phyloP scores from a whole-genome alignment of 1,140 invertebrate species.

The Kradibia gibbosae region DNA sequence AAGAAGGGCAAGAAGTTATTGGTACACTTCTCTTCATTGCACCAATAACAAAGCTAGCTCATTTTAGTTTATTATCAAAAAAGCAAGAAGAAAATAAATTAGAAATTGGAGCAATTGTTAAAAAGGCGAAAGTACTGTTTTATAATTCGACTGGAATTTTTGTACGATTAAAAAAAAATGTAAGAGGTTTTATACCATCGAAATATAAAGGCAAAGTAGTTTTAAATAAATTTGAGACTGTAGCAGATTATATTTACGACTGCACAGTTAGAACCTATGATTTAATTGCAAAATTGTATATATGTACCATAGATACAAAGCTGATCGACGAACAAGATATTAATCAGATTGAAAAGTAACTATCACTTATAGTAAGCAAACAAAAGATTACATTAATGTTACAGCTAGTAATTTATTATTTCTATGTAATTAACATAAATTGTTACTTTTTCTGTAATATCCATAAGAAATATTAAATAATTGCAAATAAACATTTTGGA shows the following conservation, averaged over 20 bases:
- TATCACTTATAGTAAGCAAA: constrained; percentile 62
- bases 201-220: constrained; percentile 70
- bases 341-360: constrained; percentile 69
- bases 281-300: constrained; percentile 74
- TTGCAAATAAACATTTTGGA: constrained; percentile 61
- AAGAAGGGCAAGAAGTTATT: constrained; percentile 68
- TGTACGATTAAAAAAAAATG: constrained; percentile 71
- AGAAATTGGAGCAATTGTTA: constrained; percentile 71
- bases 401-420: constrained; percentile 52
- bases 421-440: background rate
- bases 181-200: constrained; percentile 75
- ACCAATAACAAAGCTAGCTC: constrained; percentile 79
- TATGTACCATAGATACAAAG: constrained; percentile 75
- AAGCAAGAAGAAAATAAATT: constrained; percentile 61
- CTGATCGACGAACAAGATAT: constrained; percentile 73
- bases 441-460: background rate
- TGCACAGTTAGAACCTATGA: constrained; percentile 76
- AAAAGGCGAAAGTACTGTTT: constrained; percentile 70
- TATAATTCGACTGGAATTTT: constrained; percentile 73
- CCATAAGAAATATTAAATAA: background rate
- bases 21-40: constrained; percentile 79
- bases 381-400: constrained; percentile 61
- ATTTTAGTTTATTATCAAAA: constrained; percentile 72
- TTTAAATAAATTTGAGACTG: constrained; percentile 66
- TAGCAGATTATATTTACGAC: constrained; percentile 71